These are phyloP conservation scores for Lepidocolaptes lacrymiger DNA, from an alignment of 2,797 vertebrate species.

Conservation along the genomic window DNA sequence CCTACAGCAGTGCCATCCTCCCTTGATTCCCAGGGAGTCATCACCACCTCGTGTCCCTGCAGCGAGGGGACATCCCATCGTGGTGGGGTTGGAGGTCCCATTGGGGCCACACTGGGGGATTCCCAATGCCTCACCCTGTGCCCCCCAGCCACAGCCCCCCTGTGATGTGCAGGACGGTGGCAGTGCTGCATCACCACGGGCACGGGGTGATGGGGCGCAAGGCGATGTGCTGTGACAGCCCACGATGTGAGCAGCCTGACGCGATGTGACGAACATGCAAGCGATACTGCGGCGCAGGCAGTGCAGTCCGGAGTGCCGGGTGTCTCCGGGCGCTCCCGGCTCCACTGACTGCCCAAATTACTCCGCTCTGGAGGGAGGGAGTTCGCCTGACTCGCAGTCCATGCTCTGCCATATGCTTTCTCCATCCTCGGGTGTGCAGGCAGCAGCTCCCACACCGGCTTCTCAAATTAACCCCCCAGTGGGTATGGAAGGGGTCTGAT, in stretches of 20 bases:
- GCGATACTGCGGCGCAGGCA: constrained; percentile 37
- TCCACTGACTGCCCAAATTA: constrained; percentile 25
- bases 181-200: background rate
- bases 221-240: constrained; percentile 43
- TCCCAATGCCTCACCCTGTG: fast-evolving
- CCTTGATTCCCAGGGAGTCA: background rate
- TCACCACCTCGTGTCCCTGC: fast-evolving
- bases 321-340: background rate
- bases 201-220: background rate
- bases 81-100: fast-evolving
- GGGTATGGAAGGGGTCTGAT: background rate
- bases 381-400: background rate
- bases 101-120: fast-evolving
- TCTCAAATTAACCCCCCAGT: background rate
- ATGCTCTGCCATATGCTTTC: background rate
- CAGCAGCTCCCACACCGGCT: background rate
- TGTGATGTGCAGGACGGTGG: fast-evolving
- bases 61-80: fast-evolving
- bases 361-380: constrained; percentile 24
- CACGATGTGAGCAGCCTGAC: constrained; percentile 66
- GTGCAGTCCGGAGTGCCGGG: background rate
- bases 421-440: background rate
- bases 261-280: constrained; percentile 62
- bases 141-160: background rate
- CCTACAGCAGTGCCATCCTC: fast-evolving